phyloP scores from a whole-genome alignment of 2,113 vertebrate species.

The Catharus bicknelli region DNA sequence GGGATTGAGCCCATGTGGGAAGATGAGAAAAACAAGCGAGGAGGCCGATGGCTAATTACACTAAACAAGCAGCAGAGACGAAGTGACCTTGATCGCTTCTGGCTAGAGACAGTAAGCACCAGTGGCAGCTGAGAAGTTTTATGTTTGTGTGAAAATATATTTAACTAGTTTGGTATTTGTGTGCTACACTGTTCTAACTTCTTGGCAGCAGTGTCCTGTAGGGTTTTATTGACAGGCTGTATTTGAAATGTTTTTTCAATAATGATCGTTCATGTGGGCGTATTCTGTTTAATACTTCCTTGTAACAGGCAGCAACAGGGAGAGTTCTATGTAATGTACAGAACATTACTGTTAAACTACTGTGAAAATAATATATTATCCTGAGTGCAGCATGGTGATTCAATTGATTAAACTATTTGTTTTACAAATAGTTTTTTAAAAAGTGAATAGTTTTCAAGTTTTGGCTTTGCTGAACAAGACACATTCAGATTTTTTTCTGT shows the following conservation, averaged over 20 bases:
- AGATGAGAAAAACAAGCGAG: constrained; percentile 91
- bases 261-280: neutral
- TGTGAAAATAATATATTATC: neutral
- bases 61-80: constrained; percentile 94
- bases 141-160: neutral
- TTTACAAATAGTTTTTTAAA: neutral
- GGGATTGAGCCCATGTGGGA: constrained; percentile 99
- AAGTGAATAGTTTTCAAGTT: neutral
- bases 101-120: constrained; percentile 92
- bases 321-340: neutral
- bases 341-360: neutral
- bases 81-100: constrained; percentile 95
- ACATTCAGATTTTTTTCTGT: neutral
- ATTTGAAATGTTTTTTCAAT: neutral
- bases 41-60: constrained; percentile 95
- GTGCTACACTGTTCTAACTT: neutral
- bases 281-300: neutral
- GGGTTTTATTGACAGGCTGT: neutral
- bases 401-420: neutral
- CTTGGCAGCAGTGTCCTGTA: neutral
- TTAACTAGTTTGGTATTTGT: neutral
- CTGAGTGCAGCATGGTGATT: neutral
- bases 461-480: neutral
- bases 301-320: neutral
- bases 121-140: neutral